Conservation (phyloP, 2,113 vertebrate species). For the Actenoides lindsayi region DNA sequence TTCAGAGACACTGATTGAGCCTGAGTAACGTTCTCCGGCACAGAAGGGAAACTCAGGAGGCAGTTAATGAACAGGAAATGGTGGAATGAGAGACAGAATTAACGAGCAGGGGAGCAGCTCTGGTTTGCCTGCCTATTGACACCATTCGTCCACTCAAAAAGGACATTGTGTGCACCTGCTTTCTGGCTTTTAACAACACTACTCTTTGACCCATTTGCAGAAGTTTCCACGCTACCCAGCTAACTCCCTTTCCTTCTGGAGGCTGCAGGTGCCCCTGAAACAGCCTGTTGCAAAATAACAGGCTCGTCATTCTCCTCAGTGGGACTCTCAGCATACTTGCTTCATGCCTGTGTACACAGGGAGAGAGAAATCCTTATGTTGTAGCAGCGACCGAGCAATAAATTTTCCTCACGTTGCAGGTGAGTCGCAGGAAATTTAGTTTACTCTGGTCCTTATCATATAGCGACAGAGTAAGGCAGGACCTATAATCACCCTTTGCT, state of each 20-base stretch:
- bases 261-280: neutral
- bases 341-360: neutral
- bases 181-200: constrained; percentile 24
- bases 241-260: constrained; percentile 3
- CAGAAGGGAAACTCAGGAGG: neutral
- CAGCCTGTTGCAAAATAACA: neutral
- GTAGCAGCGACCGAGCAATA: neutral
- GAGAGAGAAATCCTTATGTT: neutral
- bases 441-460: neutral
- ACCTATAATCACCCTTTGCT: neutral
- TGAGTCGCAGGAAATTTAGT: constrained; percentile 10
- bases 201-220: neutral
- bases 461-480: neutral
- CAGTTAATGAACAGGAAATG: constrained; percentile 37
- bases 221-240: neutral
- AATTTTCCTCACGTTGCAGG: neutral
- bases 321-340: neutral
- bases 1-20: neutral
- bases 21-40: neutral
- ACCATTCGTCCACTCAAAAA: neutral
- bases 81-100: neutral
- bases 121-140: neutral
- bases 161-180: constrained; percentile 52
- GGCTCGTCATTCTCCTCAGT: neutral
- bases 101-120: constrained; percentile 9